These are phyloP conservation scores for Octonoba sinensis DNA, from an alignment of 2,888 invertebrate genomes.

Conservation along the genomic window DNA sequence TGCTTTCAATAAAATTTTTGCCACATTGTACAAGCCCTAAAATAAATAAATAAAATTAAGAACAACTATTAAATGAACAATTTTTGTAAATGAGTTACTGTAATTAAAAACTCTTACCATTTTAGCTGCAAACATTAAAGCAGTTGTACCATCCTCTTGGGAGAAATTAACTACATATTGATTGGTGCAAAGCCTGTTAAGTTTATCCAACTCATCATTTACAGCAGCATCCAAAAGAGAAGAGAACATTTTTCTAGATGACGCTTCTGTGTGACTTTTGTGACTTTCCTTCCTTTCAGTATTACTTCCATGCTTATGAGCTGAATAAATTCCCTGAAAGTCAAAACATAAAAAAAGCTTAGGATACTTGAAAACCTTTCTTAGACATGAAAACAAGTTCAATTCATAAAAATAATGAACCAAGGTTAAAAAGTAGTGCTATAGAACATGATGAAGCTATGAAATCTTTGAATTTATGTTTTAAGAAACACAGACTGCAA, in stretches of 20 bases:
- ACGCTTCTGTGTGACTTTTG: constrained; percentile 60
- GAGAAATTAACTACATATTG: constrained; percentile 69
- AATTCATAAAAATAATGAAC: too few species aligned
- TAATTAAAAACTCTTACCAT: constrained; percentile 66
- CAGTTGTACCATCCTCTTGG: constrained; percentile 69
- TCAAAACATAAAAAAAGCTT: too few species aligned
- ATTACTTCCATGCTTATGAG: too few species aligned
- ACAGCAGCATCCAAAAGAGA: constrained; percentile 69
- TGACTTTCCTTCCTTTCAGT: constrained; percentile 6
- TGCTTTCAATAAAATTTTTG: constrained; percentile 69
- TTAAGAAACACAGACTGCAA: too few species aligned
- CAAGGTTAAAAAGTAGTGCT: too few species aligned
- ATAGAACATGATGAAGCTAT: too few species aligned
- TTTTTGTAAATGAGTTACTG: too few species aligned
- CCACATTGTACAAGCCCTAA: constrained; percentile 67
- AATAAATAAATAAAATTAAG: background rate
- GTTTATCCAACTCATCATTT: constrained; percentile 69
- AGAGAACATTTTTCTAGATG: constrained; percentile 25
- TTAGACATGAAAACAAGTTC: background rate
- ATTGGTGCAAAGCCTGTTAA: constrained; percentile 69
- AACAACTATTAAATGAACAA: background rate
- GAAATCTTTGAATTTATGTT: too few species aligned
- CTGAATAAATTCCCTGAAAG: too few species aligned
- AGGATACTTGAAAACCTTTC: background rate
- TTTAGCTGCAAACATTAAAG: constrained; percentile 70